Base-by-base conservation (phyloP, 2,797 vertebrate species). In the Florisuga fusca region DNA sequence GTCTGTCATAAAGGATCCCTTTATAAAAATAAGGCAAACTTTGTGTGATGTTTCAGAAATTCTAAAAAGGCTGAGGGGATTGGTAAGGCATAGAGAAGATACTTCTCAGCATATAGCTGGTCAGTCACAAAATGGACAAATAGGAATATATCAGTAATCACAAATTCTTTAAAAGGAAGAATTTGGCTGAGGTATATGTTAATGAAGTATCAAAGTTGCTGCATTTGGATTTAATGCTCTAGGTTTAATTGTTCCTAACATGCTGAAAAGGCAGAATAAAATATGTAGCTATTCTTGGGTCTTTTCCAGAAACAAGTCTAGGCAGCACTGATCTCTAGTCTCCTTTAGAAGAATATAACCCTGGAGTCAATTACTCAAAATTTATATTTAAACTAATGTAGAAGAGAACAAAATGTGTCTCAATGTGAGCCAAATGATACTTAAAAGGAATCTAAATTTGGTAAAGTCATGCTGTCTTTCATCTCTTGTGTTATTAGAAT, bases 361-460 rank as follows among this genome's bases (percentile, higher is more conserved):
- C 81, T 90, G 53, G 16, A 87, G 31, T 82, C 73, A 91, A 66
- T 90, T 88, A 84, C 23, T 88, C 66, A 84, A 73, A 78, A 86
- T 31, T 80, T 85, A 75, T 33, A 78, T 87, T 88, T 57, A 87
- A 87, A 69, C 59, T 63, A 73, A 86, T 66, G 62, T 34, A 67
- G 36, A 92, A 84, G 29, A 81, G 84, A 86, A 78, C 31, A 76
- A 85, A 95, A 85, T 45, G 6, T 77, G 54, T 18, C 36, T 13
- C 36, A 59, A 10, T 6, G 3, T 41, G 43, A 96, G 79, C 66
- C 76, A 93, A 94, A 79, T 69, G 27, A 34, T 45, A 59, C 51
- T 63, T 84, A n/a, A 87, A 92, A 74, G 34, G 43, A 75, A 26
- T 41, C 62, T 84, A 46, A 75, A 69, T 85, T 91, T 85, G 75